Evolutionary conservation across 92 coral and sea anemone genomes (phyloP).

Genomic region (Porites cylindrica): DNA sequence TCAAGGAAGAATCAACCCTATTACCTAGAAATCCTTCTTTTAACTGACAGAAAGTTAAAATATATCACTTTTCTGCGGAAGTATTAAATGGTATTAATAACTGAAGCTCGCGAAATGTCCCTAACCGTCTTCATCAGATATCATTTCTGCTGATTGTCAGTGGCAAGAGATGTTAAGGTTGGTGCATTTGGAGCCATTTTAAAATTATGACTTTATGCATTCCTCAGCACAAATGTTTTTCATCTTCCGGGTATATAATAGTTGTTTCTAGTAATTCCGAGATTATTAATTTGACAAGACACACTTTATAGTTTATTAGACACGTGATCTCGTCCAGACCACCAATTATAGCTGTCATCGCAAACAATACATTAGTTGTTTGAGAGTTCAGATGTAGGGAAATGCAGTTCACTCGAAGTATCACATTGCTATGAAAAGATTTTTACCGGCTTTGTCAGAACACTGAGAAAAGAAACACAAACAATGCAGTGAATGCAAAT

Average conservation of each 20-base stretch:
- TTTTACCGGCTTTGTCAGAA: neutral
- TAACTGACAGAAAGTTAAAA: too few species aligned
- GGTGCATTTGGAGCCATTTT: too few species aligned
- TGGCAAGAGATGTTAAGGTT: too few species aligned
- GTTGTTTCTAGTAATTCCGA: neutral
- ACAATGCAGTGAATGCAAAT: neutral
- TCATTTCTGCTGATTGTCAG: neutral
- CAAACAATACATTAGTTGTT: slow-evolving; percentile 4
- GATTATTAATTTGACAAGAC: neutral
- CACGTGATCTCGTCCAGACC: neutral
- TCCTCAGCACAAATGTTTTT: neutral
- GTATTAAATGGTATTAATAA: too few species aligned
- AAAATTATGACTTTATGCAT: too few species aligned
- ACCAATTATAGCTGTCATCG: neutral
- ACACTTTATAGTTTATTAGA: neutral
- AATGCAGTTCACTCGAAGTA: neutral
- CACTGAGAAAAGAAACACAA: neutral
- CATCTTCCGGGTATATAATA: neutral
- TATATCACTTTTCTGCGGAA: too few species aligned
- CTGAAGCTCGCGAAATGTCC: too few species aligned
- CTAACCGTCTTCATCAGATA: neutral
- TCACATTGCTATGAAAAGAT: neutral
- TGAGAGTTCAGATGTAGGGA: neutral
- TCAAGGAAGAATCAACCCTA: too few species aligned
- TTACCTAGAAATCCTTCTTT: too few species aligned